Evolutionary conservation across 2,797 vertebrate genomes (phyloP), one percentile per base, ranked within the genome.

Genomic region (Dermochelys coriacea): DNA sequence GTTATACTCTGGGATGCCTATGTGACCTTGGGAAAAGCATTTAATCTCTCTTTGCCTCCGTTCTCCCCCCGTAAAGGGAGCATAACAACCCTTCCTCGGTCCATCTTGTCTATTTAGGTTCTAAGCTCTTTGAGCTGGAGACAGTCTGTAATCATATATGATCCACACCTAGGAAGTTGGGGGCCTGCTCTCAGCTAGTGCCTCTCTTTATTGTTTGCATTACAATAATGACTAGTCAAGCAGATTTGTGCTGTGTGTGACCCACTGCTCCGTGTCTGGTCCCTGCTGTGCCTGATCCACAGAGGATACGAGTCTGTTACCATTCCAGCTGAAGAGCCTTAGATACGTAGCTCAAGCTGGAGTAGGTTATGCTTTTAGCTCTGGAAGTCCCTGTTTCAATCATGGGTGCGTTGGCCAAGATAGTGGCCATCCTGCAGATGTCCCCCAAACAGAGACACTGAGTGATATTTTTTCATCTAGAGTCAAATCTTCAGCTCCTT

Each of bases 361-460:
- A 50, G 50, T 27, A 29, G 50, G 74, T 49, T 27, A 21, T 19
- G 5, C n/a, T 71, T 71, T 37, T 11, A 71, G 12, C 45, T 27
- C 45, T 77, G 45, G 74, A 47, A 27, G 45, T 41, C 74, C 12
- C 41, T 29, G 23, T 29, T 29, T 47, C 11, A 84, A 0, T 49
- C 29, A 54, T 5, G 3, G 19, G n/a, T 71, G 19, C 19, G 3
- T 18, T 85, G 64, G 34, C n/a, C 84, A 27, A 86, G 93, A 83
- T 8, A 61, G 83, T 82, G 74, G 74, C 64, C 1, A 1, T 68
- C 34, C 55, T 84, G 50, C 27, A 0, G 6, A 19, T 34, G 59
- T 75, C 51, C 6, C 0, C 0, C 0, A 11, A 88, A 51, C 29
- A 51, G 12, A 27, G 12, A 27, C 11, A 47, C 14, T 0, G 0